phyloP scores from a whole-genome alignment of 1,140 invertebrate genomes.

The Littorina saxatilis region DNA sequence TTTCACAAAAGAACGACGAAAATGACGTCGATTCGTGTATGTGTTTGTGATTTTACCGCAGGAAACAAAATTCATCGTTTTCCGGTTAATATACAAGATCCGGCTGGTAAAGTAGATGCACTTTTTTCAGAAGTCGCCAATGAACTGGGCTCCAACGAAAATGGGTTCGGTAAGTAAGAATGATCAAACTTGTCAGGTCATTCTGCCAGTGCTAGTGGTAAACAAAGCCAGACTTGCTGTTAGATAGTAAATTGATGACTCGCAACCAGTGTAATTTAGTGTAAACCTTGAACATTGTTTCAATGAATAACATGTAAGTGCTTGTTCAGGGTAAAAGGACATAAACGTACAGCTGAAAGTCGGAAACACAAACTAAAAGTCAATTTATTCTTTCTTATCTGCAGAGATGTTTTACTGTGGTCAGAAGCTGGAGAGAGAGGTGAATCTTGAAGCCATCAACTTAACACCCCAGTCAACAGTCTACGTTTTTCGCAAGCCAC shows the following conservation, averaged over 20 bases:
- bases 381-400: too few relatives aligned
- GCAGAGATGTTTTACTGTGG: slow-evolving; percentile 4
- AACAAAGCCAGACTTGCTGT: too few relatives aligned
- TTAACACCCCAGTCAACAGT: not conserved
- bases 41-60: slow-evolving; percentile 7
- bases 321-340: too few relatives aligned
- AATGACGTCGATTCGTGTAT: not conserved
- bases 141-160: not conserved
- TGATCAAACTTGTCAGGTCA: too few relatives aligned
- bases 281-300: too few relatives aligned
- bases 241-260: too few relatives aligned
- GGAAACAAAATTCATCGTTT: not conserved
- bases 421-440: slow-evolving; percentile 6
- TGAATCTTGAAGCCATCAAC: not conserved
- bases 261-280: too few relatives aligned
- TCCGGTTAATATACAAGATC: not conserved
- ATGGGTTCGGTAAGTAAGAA: slow-evolving; percentile 17
- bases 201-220: too few relatives aligned
- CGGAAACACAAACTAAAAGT: too few relatives aligned
- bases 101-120: not conserved
- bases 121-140: not conserved
- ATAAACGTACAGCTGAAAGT: too few relatives aligned
- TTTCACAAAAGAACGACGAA: not conserved
- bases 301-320: too few relatives aligned
- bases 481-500: not conserved